phyloP scores from a whole-genome alignment of 2,113 vertebrate genomes.

The Tragelaphus strepsiceros region DNA sequence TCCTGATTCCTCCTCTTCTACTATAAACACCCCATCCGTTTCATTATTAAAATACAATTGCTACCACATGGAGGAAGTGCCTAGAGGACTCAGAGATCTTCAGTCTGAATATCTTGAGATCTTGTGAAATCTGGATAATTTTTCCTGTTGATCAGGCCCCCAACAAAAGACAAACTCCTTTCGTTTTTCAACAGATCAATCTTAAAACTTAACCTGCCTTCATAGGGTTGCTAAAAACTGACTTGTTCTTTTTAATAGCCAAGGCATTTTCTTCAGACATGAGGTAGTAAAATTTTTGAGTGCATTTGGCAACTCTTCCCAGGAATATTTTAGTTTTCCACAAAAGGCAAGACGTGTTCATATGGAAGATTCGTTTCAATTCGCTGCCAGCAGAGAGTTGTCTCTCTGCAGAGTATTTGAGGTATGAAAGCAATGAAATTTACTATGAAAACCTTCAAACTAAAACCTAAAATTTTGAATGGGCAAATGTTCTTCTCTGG shows the following conservation, averaged over 20 bases:
- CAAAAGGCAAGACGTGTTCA: background rate
- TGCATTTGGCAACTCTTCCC: background rate
- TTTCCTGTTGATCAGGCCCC: background rate
- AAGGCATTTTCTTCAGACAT: background rate
- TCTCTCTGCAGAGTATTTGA: background rate
- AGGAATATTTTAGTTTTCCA: background rate
- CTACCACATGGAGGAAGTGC: conserved; percentile 43
- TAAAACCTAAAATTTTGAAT: background rate
- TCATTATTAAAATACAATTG: conserved; percentile 56
- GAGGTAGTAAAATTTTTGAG: background rate
- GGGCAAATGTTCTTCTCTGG: background rate
- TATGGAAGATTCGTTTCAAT: background rate
- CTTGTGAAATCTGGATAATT: background rate
- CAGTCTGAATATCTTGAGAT: background rate
- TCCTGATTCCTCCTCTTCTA: background rate
- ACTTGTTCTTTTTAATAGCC: background rate
- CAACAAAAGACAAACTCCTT: background rate
- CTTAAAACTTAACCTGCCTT: background rate
- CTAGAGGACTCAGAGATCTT: background rate
- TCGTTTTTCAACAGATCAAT: background rate
- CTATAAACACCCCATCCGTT: conserved; percentile 37
- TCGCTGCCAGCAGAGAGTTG: background rate
- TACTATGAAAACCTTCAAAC: background rate
- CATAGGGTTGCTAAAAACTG: background rate
- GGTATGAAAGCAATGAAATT: background rate